Percentiles rank a stretch among this genome's conserved stretches.
Evolutionary conservation across 2,113 vertebrate species (phyloP).

Genomic region (Bungarus multicinctus): DNA sequence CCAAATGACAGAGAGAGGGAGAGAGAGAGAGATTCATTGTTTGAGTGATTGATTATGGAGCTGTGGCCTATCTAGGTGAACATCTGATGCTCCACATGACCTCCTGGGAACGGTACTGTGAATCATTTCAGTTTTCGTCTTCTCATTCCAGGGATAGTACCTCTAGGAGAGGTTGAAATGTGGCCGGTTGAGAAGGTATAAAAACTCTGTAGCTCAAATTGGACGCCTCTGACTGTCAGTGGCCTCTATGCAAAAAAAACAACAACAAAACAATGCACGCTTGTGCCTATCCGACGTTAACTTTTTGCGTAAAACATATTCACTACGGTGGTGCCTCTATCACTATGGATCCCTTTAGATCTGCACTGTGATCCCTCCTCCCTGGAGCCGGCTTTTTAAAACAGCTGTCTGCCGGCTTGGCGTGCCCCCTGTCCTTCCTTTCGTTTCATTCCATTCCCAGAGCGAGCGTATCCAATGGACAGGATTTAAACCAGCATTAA

Average conservation of each 20-base stretch:
- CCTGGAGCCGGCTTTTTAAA: neutral
- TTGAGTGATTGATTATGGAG: no score
- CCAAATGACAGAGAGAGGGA: neutral
- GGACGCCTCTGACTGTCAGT: neutral
- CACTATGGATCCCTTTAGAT: neutral
- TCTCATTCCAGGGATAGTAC: neutral
- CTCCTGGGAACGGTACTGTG: neutral
- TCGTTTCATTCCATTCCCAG: neutral
- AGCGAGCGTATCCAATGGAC: neutral
- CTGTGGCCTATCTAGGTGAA: neutral
- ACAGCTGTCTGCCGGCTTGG: no score
- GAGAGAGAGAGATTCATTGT: no score
- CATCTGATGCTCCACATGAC: no score
- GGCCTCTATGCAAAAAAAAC: neutral
- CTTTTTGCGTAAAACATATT: neutral
- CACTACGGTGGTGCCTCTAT: neutral
- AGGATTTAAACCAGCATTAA: neutral
- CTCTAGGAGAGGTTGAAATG: no score
- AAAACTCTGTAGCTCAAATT: neutral
- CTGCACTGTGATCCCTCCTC: neutral
- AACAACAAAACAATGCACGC: no score
- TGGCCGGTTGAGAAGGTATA: neutral
- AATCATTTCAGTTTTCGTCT: neutral
- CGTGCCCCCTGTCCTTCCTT: neutral
- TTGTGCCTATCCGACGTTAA: neutral